Percentiles rank a stretch among this genome's conserved stretches.
phyloP scores from a whole-genome alignment of 2,113 vertebrate genomes.

The Ophiodon elongatus region DNA sequence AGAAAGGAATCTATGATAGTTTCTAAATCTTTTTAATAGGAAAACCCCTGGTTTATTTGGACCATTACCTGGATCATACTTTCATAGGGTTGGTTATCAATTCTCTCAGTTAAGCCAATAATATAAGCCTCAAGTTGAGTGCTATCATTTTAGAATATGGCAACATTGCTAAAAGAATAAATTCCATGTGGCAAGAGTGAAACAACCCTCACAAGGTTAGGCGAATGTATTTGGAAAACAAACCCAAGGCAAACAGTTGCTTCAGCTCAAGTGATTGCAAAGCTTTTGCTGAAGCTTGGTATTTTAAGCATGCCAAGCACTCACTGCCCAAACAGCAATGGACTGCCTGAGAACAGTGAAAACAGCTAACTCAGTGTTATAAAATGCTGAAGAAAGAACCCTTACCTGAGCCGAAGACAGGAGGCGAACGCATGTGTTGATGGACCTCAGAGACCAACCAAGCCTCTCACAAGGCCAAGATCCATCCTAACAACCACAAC shows the following conservation, averaged over 20 bases:
- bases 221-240: background rate
- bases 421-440: background rate
- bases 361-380: background rate
- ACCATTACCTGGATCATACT: background rate
- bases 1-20: background rate
- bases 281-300: background rate
- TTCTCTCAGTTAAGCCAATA: background rate
- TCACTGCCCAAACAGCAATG: background rate
- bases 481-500: background rate
- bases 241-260: background rate
- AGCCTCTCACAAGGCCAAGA: background rate
- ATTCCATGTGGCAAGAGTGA: background rate
- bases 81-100: background rate
- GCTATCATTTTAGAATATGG: too few relatives aligned
- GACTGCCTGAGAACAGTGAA: background rate
- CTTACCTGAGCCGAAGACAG: background rate
- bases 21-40: background rate
- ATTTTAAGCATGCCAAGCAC: background rate
- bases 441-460: background rate
- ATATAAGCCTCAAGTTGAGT: background rate
- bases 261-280: background rate
- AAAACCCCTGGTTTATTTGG: background rate
- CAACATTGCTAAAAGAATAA: background rate
- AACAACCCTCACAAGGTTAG: too few relatives aligned
- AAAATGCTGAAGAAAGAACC: constrained; percentile 5